A percentile compares a stretch with the other conserved stretches of the same genome.
These are phyloP conservation scores for Yponomeuta sedellus DNA, from an alignment of 2,888 invertebrate species.

Conservation along the genomic window DNA sequence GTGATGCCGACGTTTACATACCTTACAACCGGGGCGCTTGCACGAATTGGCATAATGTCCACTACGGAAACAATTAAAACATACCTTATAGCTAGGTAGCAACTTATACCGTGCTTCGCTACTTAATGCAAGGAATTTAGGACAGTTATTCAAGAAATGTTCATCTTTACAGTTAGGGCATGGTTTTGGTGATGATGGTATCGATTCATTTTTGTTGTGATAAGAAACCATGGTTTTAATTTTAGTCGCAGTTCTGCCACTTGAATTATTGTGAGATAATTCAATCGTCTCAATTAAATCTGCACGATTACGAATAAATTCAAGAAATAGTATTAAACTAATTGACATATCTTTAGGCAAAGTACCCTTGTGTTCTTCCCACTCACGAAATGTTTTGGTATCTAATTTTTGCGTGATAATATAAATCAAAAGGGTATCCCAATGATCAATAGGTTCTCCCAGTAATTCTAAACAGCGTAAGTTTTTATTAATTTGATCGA, in stretches of 20 bases:
- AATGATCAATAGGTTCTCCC: conserved; percentile 15
- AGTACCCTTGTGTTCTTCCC: conserved; percentile 18
- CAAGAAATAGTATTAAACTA: background rate
- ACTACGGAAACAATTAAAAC: conserved; percentile 16
- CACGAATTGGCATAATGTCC: conserved; percentile 18
- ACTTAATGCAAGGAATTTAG: conserved; percentile 8
- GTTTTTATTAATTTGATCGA: conserved; percentile 10
- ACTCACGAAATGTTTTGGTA: conserved; percentile 16
- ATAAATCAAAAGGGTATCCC: conserved; percentile 18
- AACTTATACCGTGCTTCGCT: background rate
- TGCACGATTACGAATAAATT: conserved; percentile 1
- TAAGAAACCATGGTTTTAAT: background rate
- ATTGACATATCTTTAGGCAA: conserved; percentile 12
- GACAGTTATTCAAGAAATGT: background rate
- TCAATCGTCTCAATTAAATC: conserved; percentile 11
- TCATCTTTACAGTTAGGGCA: conserved; percentile 8
- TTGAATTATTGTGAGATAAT: background rate
- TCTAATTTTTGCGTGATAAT: conserved; percentile 17
- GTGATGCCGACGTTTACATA: conserved; percentile 14
- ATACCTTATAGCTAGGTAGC: conserved; percentile 16
- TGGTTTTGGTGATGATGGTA: background rate
- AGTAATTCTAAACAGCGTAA: background rate
- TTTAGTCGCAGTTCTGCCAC: background rate
- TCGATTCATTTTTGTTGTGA: background rate
- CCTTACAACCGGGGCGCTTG: conserved; percentile 16